A percentile compares a stretch with the other conserved stretches of the same genome.
Evolutionary conservation across 2,113 vertebrate genomes (phyloP).

Genomic region (Plecotus auritus): DNA sequence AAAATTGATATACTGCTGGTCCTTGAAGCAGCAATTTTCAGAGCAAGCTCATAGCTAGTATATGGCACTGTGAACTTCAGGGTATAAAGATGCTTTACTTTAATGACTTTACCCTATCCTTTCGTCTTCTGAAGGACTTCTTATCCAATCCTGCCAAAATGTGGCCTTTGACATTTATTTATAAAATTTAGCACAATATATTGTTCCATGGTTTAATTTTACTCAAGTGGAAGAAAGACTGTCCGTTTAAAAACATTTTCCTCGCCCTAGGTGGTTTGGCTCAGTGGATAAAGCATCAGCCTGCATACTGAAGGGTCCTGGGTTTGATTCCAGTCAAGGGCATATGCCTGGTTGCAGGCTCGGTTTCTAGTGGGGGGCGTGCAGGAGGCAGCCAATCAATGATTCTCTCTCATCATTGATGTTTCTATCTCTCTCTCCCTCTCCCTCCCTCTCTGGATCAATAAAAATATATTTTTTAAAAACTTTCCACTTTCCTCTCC

Average conservation of each 20-base stretch:
- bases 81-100: constrained; percentile 22
- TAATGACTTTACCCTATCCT: constrained; percentile 33
- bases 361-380: too few species aligned
- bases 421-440: too few species aligned
- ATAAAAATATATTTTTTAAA: too few species aligned
- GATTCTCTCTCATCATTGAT: too few species aligned
- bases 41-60: not conserved
- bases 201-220: not conserved
- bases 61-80: constrained; percentile 12
- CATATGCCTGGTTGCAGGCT: too few species aligned
- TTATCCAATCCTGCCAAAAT: not conserved
- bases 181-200: not conserved
- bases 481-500: not conserved
- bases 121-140: constrained; percentile 1
- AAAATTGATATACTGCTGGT: constrained; percentile 48
- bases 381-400: too few species aligned
- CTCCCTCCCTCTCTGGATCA: too few species aligned
- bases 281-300: too few species aligned
- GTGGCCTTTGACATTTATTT: constrained; percentile 13
- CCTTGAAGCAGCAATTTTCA: constrained; percentile 46
- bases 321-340: too few species aligned
- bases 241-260: constrained; percentile 5
- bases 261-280: not conserved
- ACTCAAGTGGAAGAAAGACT: not conserved
- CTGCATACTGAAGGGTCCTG: too few species aligned